These are phyloP conservation scores for Phylloscopus trochilus DNA, from an alignment of 2,113 vertebrate species.

Conservation along the genomic window DNA sequence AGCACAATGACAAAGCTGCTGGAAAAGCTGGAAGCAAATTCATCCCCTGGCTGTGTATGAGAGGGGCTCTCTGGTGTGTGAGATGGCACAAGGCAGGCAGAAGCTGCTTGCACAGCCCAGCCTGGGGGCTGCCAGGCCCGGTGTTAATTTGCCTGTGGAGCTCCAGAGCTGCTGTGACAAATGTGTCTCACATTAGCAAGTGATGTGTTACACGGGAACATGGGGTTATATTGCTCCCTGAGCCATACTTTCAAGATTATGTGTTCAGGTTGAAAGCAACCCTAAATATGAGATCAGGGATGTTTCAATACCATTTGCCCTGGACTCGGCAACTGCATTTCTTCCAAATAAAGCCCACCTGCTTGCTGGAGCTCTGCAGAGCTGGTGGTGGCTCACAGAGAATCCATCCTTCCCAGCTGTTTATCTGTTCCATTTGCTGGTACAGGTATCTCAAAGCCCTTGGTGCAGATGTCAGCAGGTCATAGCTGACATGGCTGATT, in stretches of 20 bases:
- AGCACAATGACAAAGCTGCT: too few species aligned
- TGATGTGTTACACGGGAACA: background rate
- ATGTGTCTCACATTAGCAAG: background rate
- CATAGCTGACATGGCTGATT: background rate
- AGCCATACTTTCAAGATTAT: background rate
- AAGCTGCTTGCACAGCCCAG: background rate
- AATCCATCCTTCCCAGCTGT: conserved; percentile 55
- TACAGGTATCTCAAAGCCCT: background rate
- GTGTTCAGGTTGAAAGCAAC: background rate
- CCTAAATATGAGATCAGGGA: background rate
- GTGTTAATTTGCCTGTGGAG: background rate
- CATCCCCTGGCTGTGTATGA: accelerated
- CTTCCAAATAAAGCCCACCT: conserved; percentile 3
- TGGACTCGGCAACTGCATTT: background rate
- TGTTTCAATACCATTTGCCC: background rate
- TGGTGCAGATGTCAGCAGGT: background rate
- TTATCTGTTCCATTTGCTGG: conserved; percentile 34
- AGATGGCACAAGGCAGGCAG: background rate
- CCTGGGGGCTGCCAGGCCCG: background rate
- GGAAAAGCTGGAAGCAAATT: background rate
- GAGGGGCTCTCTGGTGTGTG: background rate
- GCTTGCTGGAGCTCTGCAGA: background rate
- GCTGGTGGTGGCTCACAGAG: conserved; percentile 21
- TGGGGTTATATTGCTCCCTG: background rate
- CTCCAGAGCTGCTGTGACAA: background rate